Evolutionary conservation across 2,888 invertebrate genomes (phyloP), one percentile per base, ranked within the genome.

Genomic region (Endomychus coccineus): DNA sequence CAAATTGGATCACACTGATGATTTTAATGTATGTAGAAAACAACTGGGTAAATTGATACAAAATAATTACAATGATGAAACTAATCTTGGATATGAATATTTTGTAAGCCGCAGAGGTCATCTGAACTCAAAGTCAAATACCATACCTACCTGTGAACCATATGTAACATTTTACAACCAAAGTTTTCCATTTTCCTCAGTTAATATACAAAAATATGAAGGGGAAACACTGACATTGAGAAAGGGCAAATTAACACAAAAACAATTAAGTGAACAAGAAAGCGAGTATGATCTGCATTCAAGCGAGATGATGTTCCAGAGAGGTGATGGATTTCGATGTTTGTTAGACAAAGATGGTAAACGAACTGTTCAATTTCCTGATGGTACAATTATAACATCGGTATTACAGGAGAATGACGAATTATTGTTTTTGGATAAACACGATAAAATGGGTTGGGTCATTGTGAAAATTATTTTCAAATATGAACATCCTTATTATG

Each of bases 241-340:
- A 15, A 17, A 39, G n/a, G 23, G 28, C 7, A 27, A 36, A n/a
- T 5, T 36, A 4, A 27, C 11, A 11, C 30, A 31, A 17, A 16
- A 16, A 3, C 12, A 17, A 19, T 25, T 15, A 11, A 31, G 25
- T 12, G 16, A 25, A 14, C 21, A 23, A 10, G 13, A 35, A 2
- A 27, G 30, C 2, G 51, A 55, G 22, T 35, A 48, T 11, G 53
- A 58, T 38, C 52, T 50, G 27, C 39, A 43, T 15, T 39, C 46
- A 7, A 48, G 52, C 19, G 54, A 56, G 30, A 43, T 48, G 2
- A 45, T 34, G 12, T 52, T 40, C 34, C 55, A 55, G 34, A 46
- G 58, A 38, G 51, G 44, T 14, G 58, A 58, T 32, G 52, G 54
- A 14, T 49, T 57, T 35, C 40, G 34, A 15, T 44, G 49, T 28